phyloP scores from a whole-genome alignment of 2,113 vertebrate species.

The Halcyon senegalensis region DNA sequence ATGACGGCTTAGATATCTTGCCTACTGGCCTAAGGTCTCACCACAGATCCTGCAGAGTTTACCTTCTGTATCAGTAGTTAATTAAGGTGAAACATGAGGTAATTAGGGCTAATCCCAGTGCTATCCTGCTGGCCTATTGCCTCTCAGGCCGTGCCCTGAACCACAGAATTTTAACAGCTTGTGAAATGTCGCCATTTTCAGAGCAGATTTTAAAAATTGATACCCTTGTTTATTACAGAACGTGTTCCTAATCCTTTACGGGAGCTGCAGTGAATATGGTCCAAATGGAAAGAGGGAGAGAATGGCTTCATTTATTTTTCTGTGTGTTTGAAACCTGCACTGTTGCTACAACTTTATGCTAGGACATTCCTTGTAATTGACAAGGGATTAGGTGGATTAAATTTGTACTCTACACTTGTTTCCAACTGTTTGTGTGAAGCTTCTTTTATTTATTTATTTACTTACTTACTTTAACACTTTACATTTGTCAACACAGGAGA shows the following conservation, averaged over 20 bases:
- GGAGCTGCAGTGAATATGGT: not conserved
- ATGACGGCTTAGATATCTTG: conserved; percentile 71
- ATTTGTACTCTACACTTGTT: conserved; percentile 29
- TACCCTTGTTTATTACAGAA: conserved; percentile 24
- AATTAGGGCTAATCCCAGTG: conserved; percentile 81
- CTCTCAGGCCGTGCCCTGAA: conserved; percentile 68
- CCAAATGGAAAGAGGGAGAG: not conserved
- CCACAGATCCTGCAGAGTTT: conserved; percentile 76
- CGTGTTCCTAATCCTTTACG: conserved; percentile 39
- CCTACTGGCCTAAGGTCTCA: conserved; percentile 72
- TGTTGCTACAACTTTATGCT: conserved; percentile 23
- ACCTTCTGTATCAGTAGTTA: conserved; percentile 82
- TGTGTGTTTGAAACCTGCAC: not conserved
- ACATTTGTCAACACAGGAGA: not conserved
- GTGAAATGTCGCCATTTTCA: conserved; percentile 49
- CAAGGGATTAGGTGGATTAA: conserved; percentile 30
- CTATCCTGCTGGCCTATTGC: conserved; percentile 76
- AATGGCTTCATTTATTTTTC: conserved; percentile 1
- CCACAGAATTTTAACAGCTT: conserved; percentile 59
- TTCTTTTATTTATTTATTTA: not conserved
- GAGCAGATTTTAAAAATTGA: conserved; percentile 57
- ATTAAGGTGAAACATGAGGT: conserved; percentile 86
- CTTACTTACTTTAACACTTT: not conserved
- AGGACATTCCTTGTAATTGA: conserved; percentile 11
- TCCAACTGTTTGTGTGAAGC: not conserved